These are phyloP conservation scores for Stenodema calcarata DNA, from an alignment of 2,888 invertebrate species.

Conservation along the genomic window DNA sequence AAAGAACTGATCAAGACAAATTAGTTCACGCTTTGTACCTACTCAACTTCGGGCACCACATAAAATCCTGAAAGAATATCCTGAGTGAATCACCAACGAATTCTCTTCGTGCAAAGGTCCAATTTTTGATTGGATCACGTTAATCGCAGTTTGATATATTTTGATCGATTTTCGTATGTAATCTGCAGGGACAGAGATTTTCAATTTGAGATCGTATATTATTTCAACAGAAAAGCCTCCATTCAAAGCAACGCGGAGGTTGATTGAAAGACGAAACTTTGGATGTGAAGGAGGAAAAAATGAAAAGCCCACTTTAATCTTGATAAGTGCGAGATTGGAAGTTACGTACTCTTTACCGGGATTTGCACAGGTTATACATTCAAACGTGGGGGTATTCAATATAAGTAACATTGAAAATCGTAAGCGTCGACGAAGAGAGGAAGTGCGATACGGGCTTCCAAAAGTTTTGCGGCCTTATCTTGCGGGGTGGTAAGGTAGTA, in stretches of 20 bases:
- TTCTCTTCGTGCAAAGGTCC: no score
- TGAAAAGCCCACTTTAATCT: background rate
- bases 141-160: no score
- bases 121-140: no score
- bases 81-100: no score
- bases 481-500: background rate
- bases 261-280: background rate
- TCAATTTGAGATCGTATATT: no score
- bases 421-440: background rate
- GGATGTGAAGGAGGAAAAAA: background rate
- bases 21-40: no score
- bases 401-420: background rate
- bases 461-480: conserved; percentile 21
- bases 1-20: no score
- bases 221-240: no score
- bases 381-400: background rate
- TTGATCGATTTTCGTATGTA: no score
- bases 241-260: background rate
- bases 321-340: background rate
- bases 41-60: no score
- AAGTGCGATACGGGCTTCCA: conserved; percentile 1
- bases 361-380: background rate
- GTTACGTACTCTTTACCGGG: background rate
- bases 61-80: no score
- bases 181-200: no score